Evolutionary conservation across 2,797 vertebrate genomes (phyloP).

Genomic region (Pangasius krempfi): DNA sequence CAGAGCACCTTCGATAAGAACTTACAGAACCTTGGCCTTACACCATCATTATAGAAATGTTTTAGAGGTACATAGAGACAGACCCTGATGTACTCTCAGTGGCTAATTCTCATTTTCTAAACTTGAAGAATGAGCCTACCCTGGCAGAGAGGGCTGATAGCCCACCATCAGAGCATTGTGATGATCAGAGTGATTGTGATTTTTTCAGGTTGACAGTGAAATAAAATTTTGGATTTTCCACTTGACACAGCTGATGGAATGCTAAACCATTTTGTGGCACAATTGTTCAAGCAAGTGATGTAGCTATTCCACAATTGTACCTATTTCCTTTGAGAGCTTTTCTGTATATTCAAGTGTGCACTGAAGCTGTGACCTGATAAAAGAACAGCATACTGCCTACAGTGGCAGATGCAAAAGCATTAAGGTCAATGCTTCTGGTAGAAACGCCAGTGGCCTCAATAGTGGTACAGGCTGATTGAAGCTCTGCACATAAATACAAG

Average conservation of each 20-base stretch:
- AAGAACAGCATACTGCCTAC: neutral
- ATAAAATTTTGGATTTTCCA: neutral
- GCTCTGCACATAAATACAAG: neutral
- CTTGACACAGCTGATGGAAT: neutral
- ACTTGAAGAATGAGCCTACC: neutral
- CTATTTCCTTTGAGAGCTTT: neutral
- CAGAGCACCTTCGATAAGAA: neutral
- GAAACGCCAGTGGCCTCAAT: neutral
- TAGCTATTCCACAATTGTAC: neutral
- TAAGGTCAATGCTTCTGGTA: neutral
- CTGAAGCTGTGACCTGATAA: neutral
- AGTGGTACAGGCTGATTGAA: neutral
- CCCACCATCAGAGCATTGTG: neutral
- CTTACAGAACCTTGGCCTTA: neutral
- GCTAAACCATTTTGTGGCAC: neutral
- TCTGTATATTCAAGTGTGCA: neutral
- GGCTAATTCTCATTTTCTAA: neutral
- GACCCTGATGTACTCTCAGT: neutral
- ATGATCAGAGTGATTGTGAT: neutral
- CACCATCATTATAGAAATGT: neutral
- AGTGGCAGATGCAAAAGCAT: neutral
- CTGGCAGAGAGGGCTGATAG: neutral
- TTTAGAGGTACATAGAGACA: neutral
- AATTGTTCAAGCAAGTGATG: neutral
- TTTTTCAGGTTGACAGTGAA: neutral